Conservation (phyloP, 2,888 invertebrate species). For the Corbicula japonica region DNA sequence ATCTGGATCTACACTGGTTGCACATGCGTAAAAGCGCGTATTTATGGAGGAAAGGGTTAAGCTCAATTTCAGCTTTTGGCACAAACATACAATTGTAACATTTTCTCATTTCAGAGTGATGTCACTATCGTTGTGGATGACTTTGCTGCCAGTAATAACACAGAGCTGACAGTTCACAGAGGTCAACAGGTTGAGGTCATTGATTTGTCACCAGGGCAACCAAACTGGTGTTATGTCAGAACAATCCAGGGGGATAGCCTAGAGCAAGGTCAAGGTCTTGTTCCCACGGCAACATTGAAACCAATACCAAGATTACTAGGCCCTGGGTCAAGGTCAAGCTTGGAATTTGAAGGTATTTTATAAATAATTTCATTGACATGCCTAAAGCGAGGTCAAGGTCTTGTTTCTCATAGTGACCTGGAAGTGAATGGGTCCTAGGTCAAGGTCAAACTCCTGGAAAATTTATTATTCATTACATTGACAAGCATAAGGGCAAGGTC, state of each 20-base stretch:
- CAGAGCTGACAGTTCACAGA: conserved; percentile 94
- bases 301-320: conserved; percentile 83
- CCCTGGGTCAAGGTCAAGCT: conserved; percentile 82
- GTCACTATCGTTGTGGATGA: conserved; percentile 89
- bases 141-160: conserved; percentile 91
- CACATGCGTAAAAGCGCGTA: too few species aligned
- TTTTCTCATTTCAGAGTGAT: conserved; percentile 74
- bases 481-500: too few species aligned
- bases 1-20: too few species aligned
- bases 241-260: conserved; percentile 75
- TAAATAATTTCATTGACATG: too few species aligned
- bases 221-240: conserved; percentile 87
- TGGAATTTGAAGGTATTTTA: conserved; percentile 85
- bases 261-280: conserved; percentile 84
- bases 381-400: too few species aligned
- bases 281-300: conserved; percentile 86
- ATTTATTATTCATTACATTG: too few species aligned
- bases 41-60: too few species aligned
- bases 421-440: too few species aligned
- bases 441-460: too few species aligned
- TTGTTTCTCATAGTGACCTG: too few species aligned
- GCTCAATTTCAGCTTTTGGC: too few species aligned
- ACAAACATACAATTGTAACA: too few species aligned
- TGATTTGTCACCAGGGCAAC: conserved; percentile 88
- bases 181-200: conserved; percentile 98